Base-by-base conservation (phyloP, 2,797 vertebrate genomes). In the Coccyzus lansbergi region DNA sequence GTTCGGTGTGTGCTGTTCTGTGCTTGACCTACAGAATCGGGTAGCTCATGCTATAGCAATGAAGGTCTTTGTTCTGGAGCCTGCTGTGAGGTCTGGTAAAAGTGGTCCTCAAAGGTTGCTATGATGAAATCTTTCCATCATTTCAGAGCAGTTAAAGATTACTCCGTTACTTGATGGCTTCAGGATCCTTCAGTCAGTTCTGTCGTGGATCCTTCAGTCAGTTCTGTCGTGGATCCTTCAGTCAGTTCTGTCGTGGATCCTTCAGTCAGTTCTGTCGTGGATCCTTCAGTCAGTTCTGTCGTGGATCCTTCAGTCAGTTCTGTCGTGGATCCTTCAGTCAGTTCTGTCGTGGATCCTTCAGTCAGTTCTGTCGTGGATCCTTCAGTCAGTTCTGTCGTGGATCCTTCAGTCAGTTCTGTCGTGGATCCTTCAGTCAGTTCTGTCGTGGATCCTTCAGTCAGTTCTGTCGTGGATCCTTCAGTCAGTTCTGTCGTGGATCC, bases 121-220 rank as follows among this genome's bases (percentile, higher is more conserved):
- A 3, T n/a, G 19, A 16, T 34, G 33, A 38, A 22, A 38, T 49
- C 31, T 64, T 46, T 40, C n/a, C 14, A 21, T 79, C 6, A 1
- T 20, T 83, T 85, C 14, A 12, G 31, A 84, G 15, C 7, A 12
- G 24, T 44, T 72, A 36, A 53, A 88, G 44, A 4, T 55, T 21
- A 42, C 26, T 48, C 55, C 0, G 0, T 62, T 56, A 51, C 16
- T 6, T 55, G 36, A 64, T 70, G 44, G 10, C 17, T 44, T 87
- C 53, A 42, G 56, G 29, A 42, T 33, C 33, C 13, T 24, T 77
- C 20, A 49, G n/a, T n/a, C n/a, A n/a, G 10, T 59, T 87, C 1
- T 4, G 36, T 38, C 38, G 38, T 38, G 38, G 12, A 38, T 38
- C 38, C 38, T 12, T 38, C 38, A 19, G n/a, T n/a, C n/a, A n/a